Evolutionary conservation across 2,797 vertebrate genomes (phyloP).

Genomic region (Cuniculus paca): DNA sequence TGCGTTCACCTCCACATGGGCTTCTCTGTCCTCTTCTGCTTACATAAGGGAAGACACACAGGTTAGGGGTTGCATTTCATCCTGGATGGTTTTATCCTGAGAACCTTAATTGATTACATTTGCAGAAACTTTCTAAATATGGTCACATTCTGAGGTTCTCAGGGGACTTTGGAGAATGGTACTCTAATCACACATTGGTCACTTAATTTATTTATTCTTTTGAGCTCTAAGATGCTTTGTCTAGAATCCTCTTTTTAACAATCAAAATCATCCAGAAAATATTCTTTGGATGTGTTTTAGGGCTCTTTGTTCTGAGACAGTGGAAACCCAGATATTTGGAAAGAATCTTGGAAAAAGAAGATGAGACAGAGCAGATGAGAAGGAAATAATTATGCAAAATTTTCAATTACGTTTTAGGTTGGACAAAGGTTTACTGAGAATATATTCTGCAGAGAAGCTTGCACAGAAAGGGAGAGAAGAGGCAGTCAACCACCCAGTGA

Average conservation of each 20-base stretch:
- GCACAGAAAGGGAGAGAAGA: conserved; percentile 32
- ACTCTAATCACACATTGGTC: too few relatives aligned
- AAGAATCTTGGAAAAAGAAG: neutral
- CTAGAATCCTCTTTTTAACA: neutral
- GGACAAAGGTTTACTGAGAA: conserved; percentile 1
- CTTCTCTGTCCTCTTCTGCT: neutral
- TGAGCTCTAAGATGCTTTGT: neutral
- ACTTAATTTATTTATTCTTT: neutral
- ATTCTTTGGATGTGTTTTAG: neutral
- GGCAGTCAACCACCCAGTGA: neutral
- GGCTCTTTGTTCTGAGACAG: neutral
- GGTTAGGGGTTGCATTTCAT: neutral
- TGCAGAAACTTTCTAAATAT: neutral
- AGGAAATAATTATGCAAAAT: neutral
- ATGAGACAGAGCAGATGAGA: neutral
- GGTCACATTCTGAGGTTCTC: neutral
- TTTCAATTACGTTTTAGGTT: conserved; percentile 53
- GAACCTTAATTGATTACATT: neutral
- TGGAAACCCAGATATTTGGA: neutral
- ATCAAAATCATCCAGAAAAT: neutral
- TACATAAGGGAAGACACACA: neutral
- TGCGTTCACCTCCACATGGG: neutral
- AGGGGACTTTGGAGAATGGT: neutral
- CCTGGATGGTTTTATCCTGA: neutral
- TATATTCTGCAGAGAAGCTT: conserved; percentile 22